phyloP scores from a whole-genome alignment of 1,140 invertebrate genomes.

The Archegozetes longisetosus region DNA sequence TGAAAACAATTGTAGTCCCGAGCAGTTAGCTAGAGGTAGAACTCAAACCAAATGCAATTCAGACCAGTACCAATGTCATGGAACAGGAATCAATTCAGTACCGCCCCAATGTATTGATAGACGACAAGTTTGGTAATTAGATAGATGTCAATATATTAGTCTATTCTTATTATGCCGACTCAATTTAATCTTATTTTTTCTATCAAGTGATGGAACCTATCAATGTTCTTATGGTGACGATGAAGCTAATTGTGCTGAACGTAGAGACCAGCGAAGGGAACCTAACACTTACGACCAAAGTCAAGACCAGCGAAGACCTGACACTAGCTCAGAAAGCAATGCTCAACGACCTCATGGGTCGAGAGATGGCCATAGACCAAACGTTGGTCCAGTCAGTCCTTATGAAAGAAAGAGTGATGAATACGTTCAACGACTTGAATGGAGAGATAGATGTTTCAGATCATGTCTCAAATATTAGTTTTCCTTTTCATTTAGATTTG shows the following conservation, averaged over 20 bases:
- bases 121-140: background rate
- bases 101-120: conserved; percentile 1
- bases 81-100: background rate
- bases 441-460: background rate
- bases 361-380: background rate
- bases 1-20: background rate
- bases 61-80: conserved; percentile 5
- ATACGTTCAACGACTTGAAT: conserved; percentile 4
- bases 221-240: conserved; percentile 10
- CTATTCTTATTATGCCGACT: too few relatives aligned
- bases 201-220: conserved; percentile 1
- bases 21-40: background rate
- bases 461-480: background rate
- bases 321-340: background rate
- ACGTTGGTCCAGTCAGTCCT: background rate
- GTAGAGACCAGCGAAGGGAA: background rate
- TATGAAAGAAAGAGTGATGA: background rate
- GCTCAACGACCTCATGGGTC: background rate
- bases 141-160: too few relatives aligned
- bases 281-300: background rate
- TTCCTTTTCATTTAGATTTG: background rate
- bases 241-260: background rate
- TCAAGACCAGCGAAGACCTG: background rate
- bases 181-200: background rate
- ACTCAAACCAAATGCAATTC: background rate